Conservation (phyloP, 2,888 invertebrate species). For the Apodemia duryi region DNA sequence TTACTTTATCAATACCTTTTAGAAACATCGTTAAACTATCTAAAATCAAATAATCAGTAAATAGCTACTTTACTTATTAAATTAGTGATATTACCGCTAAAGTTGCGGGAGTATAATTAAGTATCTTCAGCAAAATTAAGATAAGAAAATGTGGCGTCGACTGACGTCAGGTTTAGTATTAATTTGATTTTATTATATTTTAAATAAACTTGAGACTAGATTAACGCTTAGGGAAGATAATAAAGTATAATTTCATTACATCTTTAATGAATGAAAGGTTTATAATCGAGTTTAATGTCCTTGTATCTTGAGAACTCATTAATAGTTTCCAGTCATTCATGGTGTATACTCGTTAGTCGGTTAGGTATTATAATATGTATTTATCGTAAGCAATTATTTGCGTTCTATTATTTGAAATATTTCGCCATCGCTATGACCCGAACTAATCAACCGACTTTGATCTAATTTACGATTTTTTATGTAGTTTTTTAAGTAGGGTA, state of each 20-base stretch:
- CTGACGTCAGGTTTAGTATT: constrained; percentile 7
- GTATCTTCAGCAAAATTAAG: constrained; percentile 3
- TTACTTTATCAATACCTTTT: no score
- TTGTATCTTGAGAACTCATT: no score
- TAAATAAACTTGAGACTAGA: constrained; percentile 1
- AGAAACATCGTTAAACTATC: not conserved
- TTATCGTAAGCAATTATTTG: no score
- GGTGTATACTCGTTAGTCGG: no score
- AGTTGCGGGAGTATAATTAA: not conserved
- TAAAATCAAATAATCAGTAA: not conserved
- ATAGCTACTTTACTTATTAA: not conserved
- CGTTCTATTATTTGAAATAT: no score
- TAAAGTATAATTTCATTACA: not conserved
- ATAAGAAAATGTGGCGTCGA: constrained; percentile 15
- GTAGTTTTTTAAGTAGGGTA: no score
- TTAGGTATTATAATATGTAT: no score
- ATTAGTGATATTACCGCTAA: constrained; percentile 4
- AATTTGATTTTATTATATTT: constrained; percentile 11
- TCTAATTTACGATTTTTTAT: no score
- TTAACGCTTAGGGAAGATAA: not conserved
- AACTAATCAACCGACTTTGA: no score
- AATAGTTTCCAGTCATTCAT: no score
- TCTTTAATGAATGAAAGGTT: not conserved
- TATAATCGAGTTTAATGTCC: no score
- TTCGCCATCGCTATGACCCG: no score